Conservation (phyloP, 2,113 vertebrate species). For the Hemibagrus wyckioides region DNA sequence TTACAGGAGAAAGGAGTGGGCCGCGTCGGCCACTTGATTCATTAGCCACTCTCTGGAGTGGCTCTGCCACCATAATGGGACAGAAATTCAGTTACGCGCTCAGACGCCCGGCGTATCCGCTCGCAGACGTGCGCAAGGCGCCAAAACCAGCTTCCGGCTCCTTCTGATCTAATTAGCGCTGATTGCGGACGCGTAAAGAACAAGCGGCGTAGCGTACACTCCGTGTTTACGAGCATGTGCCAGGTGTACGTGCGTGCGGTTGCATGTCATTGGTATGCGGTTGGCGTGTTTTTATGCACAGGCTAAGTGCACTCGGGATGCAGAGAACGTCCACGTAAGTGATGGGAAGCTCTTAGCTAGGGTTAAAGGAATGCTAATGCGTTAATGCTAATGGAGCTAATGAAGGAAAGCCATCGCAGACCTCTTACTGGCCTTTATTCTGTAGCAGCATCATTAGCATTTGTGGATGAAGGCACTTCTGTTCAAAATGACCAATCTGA, state of each 20-base stretch:
- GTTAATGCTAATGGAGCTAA: constrained; percentile 27
- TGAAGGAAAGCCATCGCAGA: constrained; percentile 1
- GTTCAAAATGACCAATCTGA: background rate
- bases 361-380: constrained; percentile 16
- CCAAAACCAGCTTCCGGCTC: constrained; percentile 44
- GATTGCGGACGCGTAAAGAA: constrained; percentile 45
- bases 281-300: constrained; percentile 9
- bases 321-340: background rate
- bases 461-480: background rate
- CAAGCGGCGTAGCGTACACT: constrained; percentile 8
- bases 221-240: constrained; percentile 36
- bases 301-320: constrained; percentile 26
- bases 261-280: background rate
- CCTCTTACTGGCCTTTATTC: background rate
- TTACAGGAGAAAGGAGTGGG: constrained; percentile 45
- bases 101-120: constrained; percentile 36
- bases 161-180: constrained; percentile 52
- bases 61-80: constrained; percentile 54
- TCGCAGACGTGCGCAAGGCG: constrained; percentile 51
- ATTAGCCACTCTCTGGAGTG: constrained; percentile 53
- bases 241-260: background rate
- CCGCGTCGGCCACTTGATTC: constrained; percentile 47
- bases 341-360: constrained; percentile 11
- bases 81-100: constrained; percentile 57
- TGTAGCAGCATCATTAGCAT: constrained; percentile 1